Evolutionary conservation across 1,140 invertebrate species (phyloP).

Genomic region (Halesus radiatus): DNA sequence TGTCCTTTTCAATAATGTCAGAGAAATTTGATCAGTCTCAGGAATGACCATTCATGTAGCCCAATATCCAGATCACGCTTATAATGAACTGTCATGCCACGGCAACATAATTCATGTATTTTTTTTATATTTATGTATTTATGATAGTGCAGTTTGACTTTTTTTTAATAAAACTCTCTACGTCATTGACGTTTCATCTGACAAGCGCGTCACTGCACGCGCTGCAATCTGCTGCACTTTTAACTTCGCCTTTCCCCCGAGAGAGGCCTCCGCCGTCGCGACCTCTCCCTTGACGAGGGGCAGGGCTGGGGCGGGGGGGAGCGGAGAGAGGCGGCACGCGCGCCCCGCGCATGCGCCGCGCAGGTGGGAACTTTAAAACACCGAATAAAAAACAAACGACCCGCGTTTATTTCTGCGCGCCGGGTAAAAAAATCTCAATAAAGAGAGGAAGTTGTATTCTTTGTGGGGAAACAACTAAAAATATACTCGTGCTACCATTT

Average conservation of each 20-base stretch:
- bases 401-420: slow-evolving; percentile 35
- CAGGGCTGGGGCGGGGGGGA: neutral
- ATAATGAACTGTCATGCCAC: no score
- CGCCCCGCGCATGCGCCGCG: slow-evolving; percentile 44
- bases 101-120: no score
- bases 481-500: slow-evolving; percentile 37
- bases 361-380: slow-evolving; percentile 46
- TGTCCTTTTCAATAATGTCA: no score
- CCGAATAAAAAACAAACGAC: slow-evolving; percentile 39
- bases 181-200: neutral
- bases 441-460: slow-evolving; percentile 46
- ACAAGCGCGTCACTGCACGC: slow-evolving; percentile 14
- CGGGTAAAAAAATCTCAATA: slow-evolving; percentile 43
- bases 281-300: neutral
- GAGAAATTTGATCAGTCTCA: no score
- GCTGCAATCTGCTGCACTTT: slow-evolving; percentile 44
- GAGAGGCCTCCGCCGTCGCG: slow-evolving; percentile 4
- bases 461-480: slow-evolving; percentile 51
- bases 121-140: no score
- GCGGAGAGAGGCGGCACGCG: slow-evolving; percentile 27
- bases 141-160: no score
- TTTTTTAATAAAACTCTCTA: no score
- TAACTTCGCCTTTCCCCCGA: slow-evolving; percentile 8
- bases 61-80: no score
- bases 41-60: no score